Conservation (phyloP, 1,140 invertebrate species). For the Forficula auricularia region DNA sequence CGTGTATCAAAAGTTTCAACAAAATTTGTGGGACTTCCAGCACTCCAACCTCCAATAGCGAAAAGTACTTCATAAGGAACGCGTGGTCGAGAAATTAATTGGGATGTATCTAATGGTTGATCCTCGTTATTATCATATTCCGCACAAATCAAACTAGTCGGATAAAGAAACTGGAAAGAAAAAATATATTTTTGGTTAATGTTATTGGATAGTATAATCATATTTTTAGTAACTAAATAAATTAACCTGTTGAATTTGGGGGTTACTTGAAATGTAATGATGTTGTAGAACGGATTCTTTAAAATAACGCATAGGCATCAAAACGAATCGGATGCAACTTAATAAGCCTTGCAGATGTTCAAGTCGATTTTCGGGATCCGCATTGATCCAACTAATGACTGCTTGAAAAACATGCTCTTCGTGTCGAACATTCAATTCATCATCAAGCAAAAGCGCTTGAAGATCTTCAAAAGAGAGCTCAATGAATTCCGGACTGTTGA, state of each 20-base stretch:
- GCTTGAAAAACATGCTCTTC: slow-evolving; percentile 52
- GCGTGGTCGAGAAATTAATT: slow-evolving; percentile 38
- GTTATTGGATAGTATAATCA: neutral
- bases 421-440: slow-evolving; percentile 50
- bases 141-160: too few species aligned
- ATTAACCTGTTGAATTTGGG: neutral
- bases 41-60: slow-evolving; percentile 61
- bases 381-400: slow-evolving; percentile 41
- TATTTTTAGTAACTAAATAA: neutral
- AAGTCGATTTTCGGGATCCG: slow-evolving; percentile 29
- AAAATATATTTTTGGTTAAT: neutral
- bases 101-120: slow-evolving; percentile 28
- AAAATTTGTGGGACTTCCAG: slow-evolving; percentile 55
- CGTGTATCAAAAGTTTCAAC: slow-evolving; percentile 59
- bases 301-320: slow-evolving; percentile 44
- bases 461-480: slow-evolving; percentile 33
- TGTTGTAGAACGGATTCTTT: slow-evolving; percentile 33
- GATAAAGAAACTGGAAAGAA: slow-evolving; percentile 27
- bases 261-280: neutral
- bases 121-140: too few species aligned
- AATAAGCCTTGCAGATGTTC: slow-evolving; percentile 37
- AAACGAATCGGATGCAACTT: slow-evolving; percentile 43
- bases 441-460: slow-evolving; percentile 34
- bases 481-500: slow-evolving; percentile 30
- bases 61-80: slow-evolving; percentile 52